phyloP scores from a whole-genome alignment of 2,113 vertebrate species.

The Manacus vitellinus region DNA sequence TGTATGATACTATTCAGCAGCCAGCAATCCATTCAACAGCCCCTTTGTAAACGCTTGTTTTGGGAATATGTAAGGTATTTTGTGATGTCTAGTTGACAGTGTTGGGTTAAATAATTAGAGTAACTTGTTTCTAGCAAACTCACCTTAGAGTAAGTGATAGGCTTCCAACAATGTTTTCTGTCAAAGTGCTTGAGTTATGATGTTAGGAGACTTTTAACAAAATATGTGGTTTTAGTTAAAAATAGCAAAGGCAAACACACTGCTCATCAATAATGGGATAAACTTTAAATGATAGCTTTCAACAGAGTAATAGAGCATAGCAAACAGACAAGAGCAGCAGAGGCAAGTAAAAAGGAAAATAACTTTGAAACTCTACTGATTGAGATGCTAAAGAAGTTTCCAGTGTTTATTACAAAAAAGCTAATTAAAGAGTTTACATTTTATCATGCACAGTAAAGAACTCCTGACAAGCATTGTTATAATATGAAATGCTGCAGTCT shows the following conservation, averaged over 20 bases:
- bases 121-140: background rate
- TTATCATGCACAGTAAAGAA: slow-evolving; percentile 41
- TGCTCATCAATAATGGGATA: background rate
- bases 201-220: background rate
- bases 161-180: background rate
- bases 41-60: background rate
- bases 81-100: background rate
- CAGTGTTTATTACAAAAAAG: slow-evolving; percentile 43
- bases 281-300: slow-evolving; percentile 30
- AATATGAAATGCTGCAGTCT: slow-evolving; percentile 39
- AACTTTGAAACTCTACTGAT: slow-evolving; percentile 20
- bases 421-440: slow-evolving; percentile 61
- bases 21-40: background rate
- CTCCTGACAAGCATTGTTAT: slow-evolving; percentile 51
- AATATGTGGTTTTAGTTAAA: background rate
- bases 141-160: background rate
- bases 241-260: background rate
- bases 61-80: background rate
- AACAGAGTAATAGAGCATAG: background rate
- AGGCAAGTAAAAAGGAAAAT: background rate
- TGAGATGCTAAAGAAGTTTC: slow-evolving; percentile 46
- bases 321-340: background rate
- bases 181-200: background rate
- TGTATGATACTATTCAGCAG: background rate
- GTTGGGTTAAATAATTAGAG: background rate